phyloP scores from a whole-genome alignment of 2,888 invertebrate genomes.

The Agrochola lychnidis region DNA sequence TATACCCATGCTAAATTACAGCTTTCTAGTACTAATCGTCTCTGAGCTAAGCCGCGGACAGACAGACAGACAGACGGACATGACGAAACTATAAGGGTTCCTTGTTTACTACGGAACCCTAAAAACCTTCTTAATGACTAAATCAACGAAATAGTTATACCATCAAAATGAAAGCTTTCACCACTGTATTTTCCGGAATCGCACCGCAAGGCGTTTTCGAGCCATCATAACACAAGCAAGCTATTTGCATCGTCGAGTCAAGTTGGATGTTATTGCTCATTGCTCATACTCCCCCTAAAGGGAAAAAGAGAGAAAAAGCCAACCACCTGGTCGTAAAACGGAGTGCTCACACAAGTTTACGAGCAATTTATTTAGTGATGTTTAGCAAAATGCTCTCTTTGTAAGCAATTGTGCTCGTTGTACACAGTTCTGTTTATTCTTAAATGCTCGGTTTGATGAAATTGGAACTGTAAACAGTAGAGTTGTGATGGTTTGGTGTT shows the following conservation, averaged over 20 bases:
- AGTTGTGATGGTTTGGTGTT: neutral
- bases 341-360: conserved; percentile 45
- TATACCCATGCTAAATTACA: too few relatives aligned
- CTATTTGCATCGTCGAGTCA: conserved; percentile 50
- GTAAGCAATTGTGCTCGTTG: conserved; percentile 50
- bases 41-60: too few relatives aligned
- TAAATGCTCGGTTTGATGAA: conserved; percentile 16
- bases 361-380: conserved; percentile 57
- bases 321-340: conserved; percentile 58
- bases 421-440: conserved; percentile 49
- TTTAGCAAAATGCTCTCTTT: conserved; percentile 57
- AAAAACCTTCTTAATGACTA: neutral
- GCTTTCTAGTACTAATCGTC: too few relatives aligned
- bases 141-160: neutral
- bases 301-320: conserved; percentile 39
- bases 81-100: too few relatives aligned
- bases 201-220: neutral
- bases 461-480: conserved; percentile 1
- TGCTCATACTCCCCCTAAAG: conserved; percentile 19
- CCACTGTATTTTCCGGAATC: neutral
- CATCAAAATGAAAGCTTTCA: neutral
- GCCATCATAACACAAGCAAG: conserved; percentile 8
- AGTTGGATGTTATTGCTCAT: conserved; percentile 43
- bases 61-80: too few relatives aligned
- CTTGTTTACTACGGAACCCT: too few relatives aligned